Percentiles rank a stretch among this genome's conserved stretches.
Evolutionary conservation across 2,888 invertebrate species (phyloP).

Genomic region (Melipona beecheii): DNA sequence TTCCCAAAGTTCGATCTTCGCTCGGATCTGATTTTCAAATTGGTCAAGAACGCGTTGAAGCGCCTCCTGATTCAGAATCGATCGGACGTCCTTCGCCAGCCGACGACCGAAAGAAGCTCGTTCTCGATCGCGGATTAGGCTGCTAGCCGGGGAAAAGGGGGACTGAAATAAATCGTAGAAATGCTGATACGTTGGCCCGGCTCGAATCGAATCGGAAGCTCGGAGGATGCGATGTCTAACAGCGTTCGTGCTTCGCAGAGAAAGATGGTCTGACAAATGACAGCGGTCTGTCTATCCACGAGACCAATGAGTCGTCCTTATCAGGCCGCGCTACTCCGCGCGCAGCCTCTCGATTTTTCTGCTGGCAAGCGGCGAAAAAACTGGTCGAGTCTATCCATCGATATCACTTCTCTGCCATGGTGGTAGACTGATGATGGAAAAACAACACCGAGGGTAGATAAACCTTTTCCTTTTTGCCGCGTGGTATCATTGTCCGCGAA

Average conservation of each 20-base stretch:
- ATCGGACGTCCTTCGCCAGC: background rate
- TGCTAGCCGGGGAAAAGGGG: background rate
- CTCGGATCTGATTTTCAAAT: no score
- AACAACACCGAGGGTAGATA: constrained; percentile 72
- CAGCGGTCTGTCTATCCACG: constrained; percentile 74
- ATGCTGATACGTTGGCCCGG: constrained; percentile 53
- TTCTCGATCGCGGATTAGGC: background rate
- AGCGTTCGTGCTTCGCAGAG: constrained; percentile 30
- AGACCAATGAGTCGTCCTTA: constrained; percentile 76
- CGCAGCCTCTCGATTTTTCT: constrained; percentile 68
- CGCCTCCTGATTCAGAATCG: background rate
- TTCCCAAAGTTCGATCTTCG: no score
- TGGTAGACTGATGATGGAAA: constrained; percentile 77
- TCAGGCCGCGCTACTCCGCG: constrained; percentile 62
- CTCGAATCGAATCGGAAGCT: constrained; percentile 60
- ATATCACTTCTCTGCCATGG: constrained; percentile 74
- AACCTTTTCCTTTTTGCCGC: constrained; percentile 62
- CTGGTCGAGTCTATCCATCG: constrained; percentile 70
- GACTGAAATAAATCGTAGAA: constrained; percentile 47
- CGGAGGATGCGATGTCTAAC: constrained; percentile 42
- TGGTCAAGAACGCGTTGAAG: no score
- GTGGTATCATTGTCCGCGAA: constrained; percentile 59
- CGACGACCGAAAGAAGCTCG: constrained; percentile 13
- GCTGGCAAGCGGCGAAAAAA: constrained; percentile 62
- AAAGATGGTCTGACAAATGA: constrained; percentile 74